Evolutionary conservation across 2,888 invertebrate genomes (phyloP).

Genomic region (Unio pictorum): DNA sequence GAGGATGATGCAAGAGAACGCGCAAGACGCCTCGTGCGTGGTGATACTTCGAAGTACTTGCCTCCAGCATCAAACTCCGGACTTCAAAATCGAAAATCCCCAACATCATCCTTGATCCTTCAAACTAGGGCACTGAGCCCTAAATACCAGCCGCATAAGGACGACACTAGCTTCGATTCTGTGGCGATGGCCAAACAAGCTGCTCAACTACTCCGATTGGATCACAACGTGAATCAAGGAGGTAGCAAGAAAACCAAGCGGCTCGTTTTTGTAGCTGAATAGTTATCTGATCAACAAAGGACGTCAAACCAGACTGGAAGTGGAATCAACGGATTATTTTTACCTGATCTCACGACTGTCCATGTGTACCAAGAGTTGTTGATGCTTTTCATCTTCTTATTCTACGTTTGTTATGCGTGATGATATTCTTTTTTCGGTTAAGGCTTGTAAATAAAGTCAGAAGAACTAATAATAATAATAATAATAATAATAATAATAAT

Average conservation of each 20-base stretch:
- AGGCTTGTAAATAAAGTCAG: too few species aligned
- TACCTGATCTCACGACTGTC: too few species aligned
- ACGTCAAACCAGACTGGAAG: too few species aligned
- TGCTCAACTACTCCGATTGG: conserved; percentile 39
- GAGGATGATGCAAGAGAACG: conserved; percentile 24
- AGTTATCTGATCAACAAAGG: not conserved
- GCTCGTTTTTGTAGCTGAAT: conserved; percentile 43
- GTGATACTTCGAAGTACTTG: conserved; percentile 21
- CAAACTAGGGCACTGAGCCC: conserved; percentile 28
- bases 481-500: too few species aligned
- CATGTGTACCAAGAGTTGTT: too few species aligned
- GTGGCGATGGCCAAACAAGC: conserved; percentile 46
- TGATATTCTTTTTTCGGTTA: too few species aligned
- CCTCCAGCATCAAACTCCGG: conserved; percentile 7
- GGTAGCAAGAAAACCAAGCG: conserved; percentile 36
- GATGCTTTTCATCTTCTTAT: too few species aligned
- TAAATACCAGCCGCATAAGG: conserved; percentile 17
- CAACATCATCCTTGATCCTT: conserved; percentile 31
- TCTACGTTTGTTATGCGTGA: too few species aligned
- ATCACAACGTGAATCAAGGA: conserved; percentile 27
- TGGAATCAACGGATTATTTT: too few species aligned
- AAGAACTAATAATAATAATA: too few species aligned
- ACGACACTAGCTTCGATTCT: conserved; percentile 12
- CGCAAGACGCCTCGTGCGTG: conserved; percentile 30
- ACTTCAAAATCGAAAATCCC: conserved; percentile 17